Base-by-base conservation (phyloP, 2,797 vertebrate genomes). In the Kryptopterus vitreolus region DNA sequence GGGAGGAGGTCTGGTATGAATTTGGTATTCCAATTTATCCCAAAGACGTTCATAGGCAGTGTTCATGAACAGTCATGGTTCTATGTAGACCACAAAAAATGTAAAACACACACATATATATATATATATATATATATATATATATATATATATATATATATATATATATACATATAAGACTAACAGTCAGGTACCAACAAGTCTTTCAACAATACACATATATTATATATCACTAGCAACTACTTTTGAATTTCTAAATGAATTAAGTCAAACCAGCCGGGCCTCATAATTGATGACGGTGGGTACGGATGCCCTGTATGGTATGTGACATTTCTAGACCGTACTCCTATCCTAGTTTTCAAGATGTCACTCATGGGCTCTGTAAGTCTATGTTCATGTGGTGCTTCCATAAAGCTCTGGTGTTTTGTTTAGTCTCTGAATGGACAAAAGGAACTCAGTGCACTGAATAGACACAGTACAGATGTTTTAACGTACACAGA, bases 351-450 rank as follows among this genome's bases (percentile, higher is more conserved):
- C 26, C 33, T 72, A 58, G 55, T 58, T 65, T n/a, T 22, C 68
- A 48, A 26, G 24, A 13, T 84, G 72, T 76, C 73, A 75, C 38
- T 78, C 35, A 74, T 48, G 22, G 10, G 18, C 20, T 66, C 48
- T n/a, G 24, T 74, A 73, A 26, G 55, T 43, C 38, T n/a, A 46
- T 58, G 50, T 24, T 70, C 61, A 77, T 29, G 50, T 62, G 57
- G 55, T 20, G 53, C 66, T 58, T 80, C 58, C 65, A 79, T 66
- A 48, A 4, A 70, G 63, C 66, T 63, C 70, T 61, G 65, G 82
- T 78, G 24, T 70, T 80, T 82, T 85, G 85, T 87, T 85, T 85
- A 86, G 84, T 82, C 81, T 88, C 66, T 66, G 71, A 68, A 59
- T 73, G 50, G 65, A 83, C 57, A 85, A 72, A 81, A 78, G 82